These are phyloP conservation scores for Premnoplex brunnescens DNA, from an alignment of 2,797 vertebrate species.

Conservation along the genomic window DNA sequence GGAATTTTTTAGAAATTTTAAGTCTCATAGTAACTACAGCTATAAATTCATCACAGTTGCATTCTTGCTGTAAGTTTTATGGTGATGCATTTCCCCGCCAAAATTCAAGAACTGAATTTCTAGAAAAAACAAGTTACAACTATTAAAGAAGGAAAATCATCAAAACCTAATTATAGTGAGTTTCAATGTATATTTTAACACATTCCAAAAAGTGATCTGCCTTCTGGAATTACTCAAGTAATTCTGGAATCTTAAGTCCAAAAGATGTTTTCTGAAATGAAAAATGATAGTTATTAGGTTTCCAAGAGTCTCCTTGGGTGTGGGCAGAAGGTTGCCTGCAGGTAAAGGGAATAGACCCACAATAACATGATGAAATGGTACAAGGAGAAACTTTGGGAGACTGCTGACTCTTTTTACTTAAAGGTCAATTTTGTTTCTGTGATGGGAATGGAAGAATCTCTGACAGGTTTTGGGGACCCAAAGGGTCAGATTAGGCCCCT, in stretches of 20 bases:
- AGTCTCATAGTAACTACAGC: not conserved
- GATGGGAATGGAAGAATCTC: not conserved
- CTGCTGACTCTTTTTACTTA: not conserved
- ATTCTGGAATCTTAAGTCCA: not conserved
- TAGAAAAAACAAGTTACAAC: not conserved
- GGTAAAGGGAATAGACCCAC: not conserved
- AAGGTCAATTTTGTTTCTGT: not conserved
- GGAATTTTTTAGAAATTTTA: not conserved
- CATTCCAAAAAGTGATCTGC: not conserved
- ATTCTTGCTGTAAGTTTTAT: not conserved
- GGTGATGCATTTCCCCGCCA: not conserved
- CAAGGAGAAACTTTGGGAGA: not conserved
- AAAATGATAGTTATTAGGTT: not conserved
- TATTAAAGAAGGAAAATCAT: not conserved
- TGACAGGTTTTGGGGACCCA: not conserved
- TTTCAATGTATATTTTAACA: not conserved
- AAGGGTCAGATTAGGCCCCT: not conserved
- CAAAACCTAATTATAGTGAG: not conserved
- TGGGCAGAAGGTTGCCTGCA: not conserved
- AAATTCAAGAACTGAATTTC: not conserved
- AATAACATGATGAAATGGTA: not conserved
- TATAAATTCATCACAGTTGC: not conserved
- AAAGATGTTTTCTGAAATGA: not conserved
- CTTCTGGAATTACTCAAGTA: not conserved
- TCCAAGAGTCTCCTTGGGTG: not conserved